Conservation (phyloP, 2,113 vertebrate species). For the Pandion haliaetus region DNA sequence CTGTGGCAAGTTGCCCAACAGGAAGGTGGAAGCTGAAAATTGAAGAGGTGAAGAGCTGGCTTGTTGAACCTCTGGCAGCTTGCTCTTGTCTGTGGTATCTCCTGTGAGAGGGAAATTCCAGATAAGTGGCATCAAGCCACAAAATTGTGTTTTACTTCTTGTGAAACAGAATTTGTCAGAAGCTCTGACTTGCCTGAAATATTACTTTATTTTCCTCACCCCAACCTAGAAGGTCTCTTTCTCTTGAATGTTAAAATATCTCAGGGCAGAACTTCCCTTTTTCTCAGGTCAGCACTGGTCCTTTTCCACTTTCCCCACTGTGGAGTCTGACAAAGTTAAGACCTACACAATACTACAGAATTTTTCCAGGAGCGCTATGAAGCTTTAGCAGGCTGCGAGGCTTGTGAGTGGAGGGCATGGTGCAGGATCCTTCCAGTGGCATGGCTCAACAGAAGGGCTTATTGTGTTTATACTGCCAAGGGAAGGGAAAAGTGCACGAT, state of each 20-base stretch:
- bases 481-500: neutral
- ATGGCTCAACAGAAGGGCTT: neutral
- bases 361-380: neutral
- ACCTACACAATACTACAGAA: neutral
- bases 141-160: neutral
- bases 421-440: neutral
- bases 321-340: neutral
- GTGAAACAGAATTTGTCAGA: neutral
- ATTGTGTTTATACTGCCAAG: neutral
- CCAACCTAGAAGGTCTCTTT: neutral
- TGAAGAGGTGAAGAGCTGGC: neutral
- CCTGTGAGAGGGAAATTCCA: neutral
- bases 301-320: neutral
- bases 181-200: neutral
- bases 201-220: neutral
- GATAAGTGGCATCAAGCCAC: neutral
- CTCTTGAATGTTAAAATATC: neutral
- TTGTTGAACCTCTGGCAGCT: neutral
- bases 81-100: neutral
- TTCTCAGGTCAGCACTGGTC: neutral
- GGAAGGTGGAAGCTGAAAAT: neutral
- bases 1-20: neutral
- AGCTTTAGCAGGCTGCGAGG: neutral
- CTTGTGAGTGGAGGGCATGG: neutral
- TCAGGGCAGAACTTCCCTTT: neutral